Base-by-base conservation (phyloP, 1,140 invertebrate genomes). In the Aphis gossypii region DNA sequence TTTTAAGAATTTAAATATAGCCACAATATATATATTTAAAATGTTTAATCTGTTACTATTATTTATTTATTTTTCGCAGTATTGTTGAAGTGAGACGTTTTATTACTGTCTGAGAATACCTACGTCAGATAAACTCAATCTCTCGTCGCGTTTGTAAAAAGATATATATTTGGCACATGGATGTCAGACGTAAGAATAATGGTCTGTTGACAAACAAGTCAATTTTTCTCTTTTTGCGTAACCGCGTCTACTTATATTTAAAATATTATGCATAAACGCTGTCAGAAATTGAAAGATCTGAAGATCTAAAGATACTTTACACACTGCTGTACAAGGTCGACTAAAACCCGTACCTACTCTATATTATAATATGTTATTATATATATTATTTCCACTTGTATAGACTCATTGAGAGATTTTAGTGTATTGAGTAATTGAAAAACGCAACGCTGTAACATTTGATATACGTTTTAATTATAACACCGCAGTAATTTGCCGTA, bases 151-250 rank as follows among this genome's bases (percentile, higher is more conserved):
- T 89, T 56, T 41, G 88, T 89, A 89, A 89, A 56, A 41, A 14
- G 51, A 89, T 51, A 89, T 54, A 88, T 11, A 89, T 56, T 56
- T 89, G 35, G 88, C 88, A 25, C 48, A 20, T 4, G n/a, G 21
- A 41, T 9, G 35, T 56, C 88, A 35, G 88, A 56, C 51, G 4
- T 9, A 44, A 54, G 20, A 89, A 89, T 89, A 89, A 54, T 89
- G 51, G 20, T 18, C 88, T 56, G 88, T 89, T 41, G 88, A 89
- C 88, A 89, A 89, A 89, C 88, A 2, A 56, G 88, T 38, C 48
- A 23, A 35, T 54, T 54, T 54, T 54, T 89, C 35, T 89, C 25
- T 46, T 48, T 86, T 86, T 3, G 44, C 84, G 25, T 23, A 46
- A 44, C 8, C 7, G 5, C 41, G 7, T 86, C 23, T 86, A 8